Evolutionary conservation across 2,113 vertebrate genomes (phyloP), one percentile per base, ranked within the genome.

Genomic region (Myotis davidii): DNA sequence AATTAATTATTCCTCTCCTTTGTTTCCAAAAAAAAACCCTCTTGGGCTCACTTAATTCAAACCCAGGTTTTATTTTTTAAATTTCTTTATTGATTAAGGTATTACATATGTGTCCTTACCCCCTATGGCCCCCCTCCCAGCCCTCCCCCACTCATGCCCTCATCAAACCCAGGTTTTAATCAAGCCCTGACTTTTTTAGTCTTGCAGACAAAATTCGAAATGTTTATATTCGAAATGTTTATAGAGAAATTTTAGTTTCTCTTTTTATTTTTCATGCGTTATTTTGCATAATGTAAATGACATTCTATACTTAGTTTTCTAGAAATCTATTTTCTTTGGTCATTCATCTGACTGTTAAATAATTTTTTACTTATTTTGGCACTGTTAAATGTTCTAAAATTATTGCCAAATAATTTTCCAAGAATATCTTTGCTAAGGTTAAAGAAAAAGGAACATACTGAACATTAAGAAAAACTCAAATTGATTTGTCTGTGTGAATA

Each of bases 391-490:
- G 16, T 69, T 94, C 39, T 67, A 1, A 34, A 37, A 65, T 56
- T 84, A 84, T 79, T 90, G 82, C 87, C 89, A 90, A 45, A 90
- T 85, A 52, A 7, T 88, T 93, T 95, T 74, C 83, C 73, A 93
- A 76, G 64, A 95, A 74, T 96, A 86, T 76, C 52, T 97, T 95
- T 89, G 86, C 78, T 78, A 85, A 78, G 20, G 23, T 69, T 88
- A 81, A 93, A 77, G 25, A 52, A 61, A 56, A 92, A 3, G 16
- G 29, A 59, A 94, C 81, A 91, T 72, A 94, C 25, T 78, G 39
- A 72, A 56, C 81, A 32, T 94, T 94, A 54, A 56, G 54, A 67
- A 90, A 90, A 74, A 50, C 17, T 74, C 52, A 79, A 94, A 52
- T 17, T 72, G 29, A 86, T 54, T 52, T 77, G 39, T 89, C 3